Base-by-base conservation (phyloP, 2,888 invertebrate species). In the Linnaemya vulpina region DNA sequence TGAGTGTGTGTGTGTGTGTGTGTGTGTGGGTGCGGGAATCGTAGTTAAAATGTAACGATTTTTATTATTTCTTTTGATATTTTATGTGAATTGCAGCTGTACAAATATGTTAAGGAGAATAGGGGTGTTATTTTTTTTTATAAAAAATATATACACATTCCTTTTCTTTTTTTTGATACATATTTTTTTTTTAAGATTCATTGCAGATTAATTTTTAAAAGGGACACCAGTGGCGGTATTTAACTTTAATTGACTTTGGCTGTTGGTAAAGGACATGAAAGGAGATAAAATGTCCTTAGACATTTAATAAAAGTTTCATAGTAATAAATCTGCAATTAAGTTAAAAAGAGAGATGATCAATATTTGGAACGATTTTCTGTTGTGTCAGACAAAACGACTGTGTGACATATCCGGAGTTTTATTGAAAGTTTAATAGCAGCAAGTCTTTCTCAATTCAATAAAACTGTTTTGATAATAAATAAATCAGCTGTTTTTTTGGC, bases 141-240 rank as follows among this genome's bases (percentile, higher is more conserved):
- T 73, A 43, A 73, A 51, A 58, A 58, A 38, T 60, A 51, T 58
- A 40, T 35, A 11, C 11, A 5, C 30, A 30, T 3, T 30, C 30
- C 30, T 30, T 30, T 30, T 30, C 30, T 30, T 30, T 5, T 30
- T 5, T 30, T 30, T 30, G 2, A 51, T 13, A 15, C 1, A 1
- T 17, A 35, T 20, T 25, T 20, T 62, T 40, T 11, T 46, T 70
- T 60, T 9, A 20, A 62, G 40, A 49, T 70, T 82, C 62, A 20
- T 67, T 73, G 40, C 43, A 25, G 35, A 25, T 77, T 65, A 30
- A 11, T 62, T 67, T 68, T 60, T 65, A 53, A 20, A 62, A 40
- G 1, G 60, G 73, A 67, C 78, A 78, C 78, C 80, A 80, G 43
- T 84, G 70, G 46, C 75, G 63, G 70, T 70, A 80, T 70, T 84